Conservation (phyloP, 35 echinoderm and acorn worm species). For the Apostichopus japonicus region DNA sequence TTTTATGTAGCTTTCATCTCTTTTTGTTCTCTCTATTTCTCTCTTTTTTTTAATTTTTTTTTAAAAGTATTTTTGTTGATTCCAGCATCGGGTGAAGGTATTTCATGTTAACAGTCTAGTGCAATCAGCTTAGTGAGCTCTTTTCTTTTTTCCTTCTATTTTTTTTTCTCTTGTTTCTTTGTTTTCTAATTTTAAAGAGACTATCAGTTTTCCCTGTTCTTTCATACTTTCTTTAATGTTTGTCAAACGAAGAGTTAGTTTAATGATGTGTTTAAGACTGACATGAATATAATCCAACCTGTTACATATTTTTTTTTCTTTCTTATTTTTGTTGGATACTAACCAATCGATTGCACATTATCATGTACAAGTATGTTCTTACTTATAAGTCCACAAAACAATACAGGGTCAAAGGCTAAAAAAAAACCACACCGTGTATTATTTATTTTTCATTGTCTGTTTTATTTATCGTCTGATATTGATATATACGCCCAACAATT, state of each 20-base stretch:
- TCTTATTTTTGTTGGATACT: background rate
- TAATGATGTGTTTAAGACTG: background rate
- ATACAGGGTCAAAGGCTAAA: slow-evolving; percentile 52
- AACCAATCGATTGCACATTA: slow-evolving; percentile 40
- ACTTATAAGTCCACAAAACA: slow-evolving; percentile 37
- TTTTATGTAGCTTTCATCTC: background rate
- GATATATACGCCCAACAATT: background rate
- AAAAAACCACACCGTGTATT: background rate
- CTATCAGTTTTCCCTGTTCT: slow-evolving; percentile 47
- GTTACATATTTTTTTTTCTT: background rate
- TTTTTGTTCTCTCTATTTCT: too few species aligned
- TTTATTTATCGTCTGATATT: background rate
- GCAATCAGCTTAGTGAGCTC: slow-evolving; percentile 53
- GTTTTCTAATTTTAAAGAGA: slow-evolving; percentile 2
- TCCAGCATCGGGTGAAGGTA: slow-evolving; percentile 27
- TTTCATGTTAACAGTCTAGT: slow-evolving; percentile 31
- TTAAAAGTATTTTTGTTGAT: slow-evolving; percentile 13
- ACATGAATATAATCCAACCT: background rate
- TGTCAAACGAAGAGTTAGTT: slow-evolving; percentile 25
- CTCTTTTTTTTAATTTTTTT: background rate
- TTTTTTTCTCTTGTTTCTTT: background rate
- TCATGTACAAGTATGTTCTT: slow-evolving; percentile 44
- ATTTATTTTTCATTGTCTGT: slow-evolving; percentile 8
- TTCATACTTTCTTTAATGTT: slow-evolving; percentile 25
- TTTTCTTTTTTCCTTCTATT: slow-evolving; percentile 1